Evolutionary conservation across 2,113 vertebrate species (phyloP).

Genomic region (Petroica traversi): DNA sequence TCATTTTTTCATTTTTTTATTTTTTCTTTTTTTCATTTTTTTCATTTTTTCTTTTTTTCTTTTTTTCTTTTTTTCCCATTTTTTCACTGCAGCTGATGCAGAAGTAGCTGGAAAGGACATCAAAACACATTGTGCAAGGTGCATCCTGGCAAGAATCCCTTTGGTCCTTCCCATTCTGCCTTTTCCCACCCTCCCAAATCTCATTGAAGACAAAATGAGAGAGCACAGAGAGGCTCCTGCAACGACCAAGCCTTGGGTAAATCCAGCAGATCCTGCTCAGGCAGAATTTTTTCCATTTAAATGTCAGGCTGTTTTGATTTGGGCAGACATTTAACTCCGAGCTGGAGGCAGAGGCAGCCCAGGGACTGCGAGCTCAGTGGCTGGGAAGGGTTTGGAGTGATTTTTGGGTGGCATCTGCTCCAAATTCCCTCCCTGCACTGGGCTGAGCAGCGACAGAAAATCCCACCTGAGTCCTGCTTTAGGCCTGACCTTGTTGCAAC

Average conservation of each 20-base stretch:
- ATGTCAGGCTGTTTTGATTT: not conserved
- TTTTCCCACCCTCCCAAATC: not conserved
- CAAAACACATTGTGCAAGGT: rapidly evolving
- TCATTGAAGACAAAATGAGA: rapidly evolving
- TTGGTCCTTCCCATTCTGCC: not conserved
- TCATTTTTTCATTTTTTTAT: no score
- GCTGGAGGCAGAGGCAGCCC: not conserved
- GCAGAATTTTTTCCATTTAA: not conserved
- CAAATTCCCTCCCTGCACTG: not conserved
- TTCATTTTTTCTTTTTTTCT: no score
- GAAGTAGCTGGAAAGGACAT: not conserved
- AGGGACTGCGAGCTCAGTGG: not conserved
- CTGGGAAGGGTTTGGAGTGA: not conserved
- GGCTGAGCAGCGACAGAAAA: not conserved
- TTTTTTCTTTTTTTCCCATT: no score
- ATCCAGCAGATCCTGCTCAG: not conserved
- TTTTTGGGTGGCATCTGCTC: not conserved
- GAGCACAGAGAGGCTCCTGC: not conserved
- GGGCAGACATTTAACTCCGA: not conserved
- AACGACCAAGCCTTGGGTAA: not conserved
- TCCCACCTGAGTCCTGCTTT: not conserved
- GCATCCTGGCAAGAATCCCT: rapidly evolving
- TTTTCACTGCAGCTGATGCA: not conserved
- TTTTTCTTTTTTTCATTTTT: no score
- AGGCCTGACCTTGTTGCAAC: not conserved